phyloP scores from a whole-genome alignment of 1,140 invertebrate genomes.

The Probaryconus sp. region DNA sequence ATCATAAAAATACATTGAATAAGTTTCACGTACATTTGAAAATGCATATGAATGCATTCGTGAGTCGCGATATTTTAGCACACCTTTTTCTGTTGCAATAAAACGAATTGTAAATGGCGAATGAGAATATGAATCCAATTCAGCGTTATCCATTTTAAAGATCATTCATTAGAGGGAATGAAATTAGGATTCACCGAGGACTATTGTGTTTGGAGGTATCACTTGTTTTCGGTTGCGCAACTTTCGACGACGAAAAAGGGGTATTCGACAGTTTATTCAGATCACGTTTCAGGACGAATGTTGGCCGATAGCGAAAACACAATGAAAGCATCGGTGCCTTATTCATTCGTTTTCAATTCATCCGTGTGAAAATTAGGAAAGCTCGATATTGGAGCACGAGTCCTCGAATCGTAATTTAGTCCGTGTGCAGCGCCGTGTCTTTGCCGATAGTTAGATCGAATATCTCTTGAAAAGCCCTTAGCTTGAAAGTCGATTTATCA shows the following conservation, averaged over 20 bases:
- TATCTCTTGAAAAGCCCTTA: conserved; percentile 27
- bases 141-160: too few relatives aligned
- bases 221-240: conserved; percentile 30
- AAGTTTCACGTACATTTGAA: too few relatives aligned
- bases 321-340: conserved; percentile 34
- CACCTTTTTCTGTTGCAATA: too few relatives aligned
- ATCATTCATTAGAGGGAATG: too few relatives aligned
- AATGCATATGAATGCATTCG: too few relatives aligned
- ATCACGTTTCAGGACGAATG: conserved; percentile 48
- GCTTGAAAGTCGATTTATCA: conserved; percentile 38
- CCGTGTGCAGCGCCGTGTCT: conserved; percentile 9
- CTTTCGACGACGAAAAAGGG: conserved; percentile 27
- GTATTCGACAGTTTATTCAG: conserved; percentile 39
- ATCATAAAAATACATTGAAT: too few relatives aligned
- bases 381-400: conserved; percentile 18
- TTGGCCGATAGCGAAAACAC: conserved; percentile 42
- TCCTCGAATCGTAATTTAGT: conserved; percentile 46
- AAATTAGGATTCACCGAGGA: too few relatives aligned
- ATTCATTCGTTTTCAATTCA: conserved; percentile 49
- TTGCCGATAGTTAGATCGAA: conserved; percentile 21
- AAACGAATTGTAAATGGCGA: too few relatives aligned
- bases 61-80: too few relatives aligned
- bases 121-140: too few relatives aligned
- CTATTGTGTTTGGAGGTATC: too few relatives aligned
- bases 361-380: conserved; percentile 30